These are phyloP conservation scores for Drosophila niveifrons DNA, from an alignment of 2,888 invertebrate genomes.

Conservation along the genomic window DNA sequence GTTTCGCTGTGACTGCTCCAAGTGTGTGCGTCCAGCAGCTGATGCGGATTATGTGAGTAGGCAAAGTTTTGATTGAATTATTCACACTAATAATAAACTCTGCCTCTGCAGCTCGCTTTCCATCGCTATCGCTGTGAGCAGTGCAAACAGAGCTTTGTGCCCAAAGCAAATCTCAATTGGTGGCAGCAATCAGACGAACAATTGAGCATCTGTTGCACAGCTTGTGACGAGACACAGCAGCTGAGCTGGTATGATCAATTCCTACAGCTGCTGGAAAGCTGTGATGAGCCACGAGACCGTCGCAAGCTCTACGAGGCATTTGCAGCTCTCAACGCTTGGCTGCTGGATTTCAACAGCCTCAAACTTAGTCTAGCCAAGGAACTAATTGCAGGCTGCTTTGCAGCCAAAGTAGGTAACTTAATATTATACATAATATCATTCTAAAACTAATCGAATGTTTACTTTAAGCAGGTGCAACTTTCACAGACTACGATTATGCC, in stretches of 20 bases:
- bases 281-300: slow-evolving; percentile 24
- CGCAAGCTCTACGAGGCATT: slow-evolving; percentile 53
- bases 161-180: slow-evolving; percentile 57
- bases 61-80: neutral
- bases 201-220: slow-evolving; percentile 49
- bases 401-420: slow-evolving; percentile 46
- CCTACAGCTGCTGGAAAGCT: slow-evolving; percentile 23
- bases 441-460: neutral
- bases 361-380: slow-evolving; percentile 50
- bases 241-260: slow-evolving; percentile 50
- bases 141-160: slow-evolving; percentile 67
- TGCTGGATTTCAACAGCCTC: slow-evolving; percentile 64
- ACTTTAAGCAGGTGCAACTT: slow-evolving; percentile 43
- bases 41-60: slow-evolving; percentile 74
- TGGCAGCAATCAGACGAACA: slow-evolving; percentile 48
- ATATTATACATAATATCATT: neutral
- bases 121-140: slow-evolving; percentile 77
- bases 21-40: slow-evolving; percentile 86
- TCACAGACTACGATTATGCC: slow-evolving; percentile 60
- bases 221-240: slow-evolving; percentile 57
- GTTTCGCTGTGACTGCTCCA: slow-evolving; percentile 91
- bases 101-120: slow-evolving; percentile 57
- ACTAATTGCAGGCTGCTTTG: slow-evolving; percentile 47
- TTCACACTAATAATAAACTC: neutral
- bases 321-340: slow-evolving; percentile 35